Percentiles rank a stretch among this genome's conserved stretches.
phyloP scores from a whole-genome alignment of 2,113 vertebrate genomes.

The Hippocampus comes region DNA sequence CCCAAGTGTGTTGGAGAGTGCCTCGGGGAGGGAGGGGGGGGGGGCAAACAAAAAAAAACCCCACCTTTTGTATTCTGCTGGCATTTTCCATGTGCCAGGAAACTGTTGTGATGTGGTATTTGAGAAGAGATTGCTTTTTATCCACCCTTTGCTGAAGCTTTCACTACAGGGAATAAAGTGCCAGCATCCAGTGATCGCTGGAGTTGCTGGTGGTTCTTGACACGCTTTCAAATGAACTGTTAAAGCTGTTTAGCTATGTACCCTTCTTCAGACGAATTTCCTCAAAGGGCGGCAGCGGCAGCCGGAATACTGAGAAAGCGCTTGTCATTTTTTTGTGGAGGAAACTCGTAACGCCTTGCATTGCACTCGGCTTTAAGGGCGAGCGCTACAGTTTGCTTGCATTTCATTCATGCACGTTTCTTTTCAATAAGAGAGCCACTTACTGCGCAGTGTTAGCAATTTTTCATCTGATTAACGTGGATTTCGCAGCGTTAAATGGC shows the following conservation, averaged over 20 bases:
- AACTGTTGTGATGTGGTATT: conserved; percentile 36
- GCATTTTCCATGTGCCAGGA: conserved; percentile 41
- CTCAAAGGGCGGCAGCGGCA: conserved; percentile 28
- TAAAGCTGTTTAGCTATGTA: conserved; percentile 40
- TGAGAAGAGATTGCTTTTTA: conserved; percentile 55
- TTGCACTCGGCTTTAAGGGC: conserved; percentile 11
- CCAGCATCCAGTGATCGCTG: conserved; percentile 56
- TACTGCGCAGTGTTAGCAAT: neutral
- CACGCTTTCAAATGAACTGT: conserved; percentile 49
- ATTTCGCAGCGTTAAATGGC: neutral
- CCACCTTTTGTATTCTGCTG: conserved; percentile 39
- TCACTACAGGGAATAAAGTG: conserved; percentile 57
- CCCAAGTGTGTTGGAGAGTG: neutral
- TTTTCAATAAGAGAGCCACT: conserved; percentile 8
- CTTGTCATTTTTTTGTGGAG: conserved; percentile 11
- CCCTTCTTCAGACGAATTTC: conserved; percentile 17
- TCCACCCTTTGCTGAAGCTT: conserved; percentile 32
- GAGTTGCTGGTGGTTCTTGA: conserved; percentile 52
- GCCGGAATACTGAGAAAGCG: conserved; percentile 23
- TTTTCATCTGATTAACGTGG: conserved; percentile 9
- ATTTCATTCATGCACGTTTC: conserved; percentile 17
- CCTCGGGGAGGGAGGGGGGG: no score
- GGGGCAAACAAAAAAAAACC: no score
- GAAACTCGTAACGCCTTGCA: conserved; percentile 4
- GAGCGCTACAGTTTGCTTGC: conserved; percentile 14